These are phyloP conservation scores for Poecilobothrus nobilitatus DNA, from an alignment of 2,888 invertebrate genomes.

Conservation along the genomic window DNA sequence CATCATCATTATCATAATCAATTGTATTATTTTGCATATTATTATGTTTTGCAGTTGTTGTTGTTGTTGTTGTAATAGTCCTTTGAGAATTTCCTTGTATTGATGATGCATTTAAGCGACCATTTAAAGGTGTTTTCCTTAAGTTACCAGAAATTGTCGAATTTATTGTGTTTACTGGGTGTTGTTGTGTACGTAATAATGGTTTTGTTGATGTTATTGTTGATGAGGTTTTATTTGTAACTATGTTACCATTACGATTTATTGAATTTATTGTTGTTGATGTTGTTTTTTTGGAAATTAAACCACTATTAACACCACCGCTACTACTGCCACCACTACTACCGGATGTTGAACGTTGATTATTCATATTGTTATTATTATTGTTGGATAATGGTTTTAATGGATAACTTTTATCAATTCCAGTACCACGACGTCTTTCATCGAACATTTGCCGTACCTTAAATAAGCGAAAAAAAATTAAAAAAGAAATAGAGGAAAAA, in stretches of 20 bases:
- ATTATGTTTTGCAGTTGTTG: background rate
- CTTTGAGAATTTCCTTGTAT: too few species aligned
- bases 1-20: background rate
- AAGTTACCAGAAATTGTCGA: constrained; percentile 5
- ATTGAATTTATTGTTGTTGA: constrained; percentile 16
- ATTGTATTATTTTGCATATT: background rate
- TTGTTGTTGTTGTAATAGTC: background rate
- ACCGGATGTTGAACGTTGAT: constrained; percentile 15
- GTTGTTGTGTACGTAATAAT: constrained; percentile 14
- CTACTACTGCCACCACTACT: background rate
- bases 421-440: constrained; percentile 64
- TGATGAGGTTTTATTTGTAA: constrained; percentile 17
- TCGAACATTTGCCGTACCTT: constrained; percentile 81
- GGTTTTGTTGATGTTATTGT: constrained; percentile 15
- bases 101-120: constrained; percentile 7
- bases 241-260: constrained; percentile 21
- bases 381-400: constrained; percentile 60
- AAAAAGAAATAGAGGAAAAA: background rate
- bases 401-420: constrained; percentile 74
- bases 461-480: background rate
- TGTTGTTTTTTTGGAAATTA: constrained; percentile 13
- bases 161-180: constrained; percentile 10
- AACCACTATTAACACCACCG: constrained; percentile 9
- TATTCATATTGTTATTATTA: constrained; percentile 27
- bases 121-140: constrained; percentile 10